phyloP scores from a whole-genome alignment of 1,140 invertebrate genomes.

The Zeugodacus cucurbitae region DNA sequence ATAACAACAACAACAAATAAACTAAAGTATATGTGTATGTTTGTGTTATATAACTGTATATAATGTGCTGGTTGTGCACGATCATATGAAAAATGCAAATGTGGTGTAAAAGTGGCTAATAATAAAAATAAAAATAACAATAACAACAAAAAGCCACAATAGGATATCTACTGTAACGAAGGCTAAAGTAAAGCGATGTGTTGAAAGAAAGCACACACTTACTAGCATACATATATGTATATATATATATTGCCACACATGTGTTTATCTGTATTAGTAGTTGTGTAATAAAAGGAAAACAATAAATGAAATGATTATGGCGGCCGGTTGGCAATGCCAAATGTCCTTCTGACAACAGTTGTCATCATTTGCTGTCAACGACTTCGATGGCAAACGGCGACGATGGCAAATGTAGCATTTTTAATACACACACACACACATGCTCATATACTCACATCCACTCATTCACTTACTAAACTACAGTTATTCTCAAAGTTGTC shows the following conservation, averaged over 20 bases:
- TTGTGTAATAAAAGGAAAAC: constrained; percentile 22
- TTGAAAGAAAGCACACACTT: neutral
- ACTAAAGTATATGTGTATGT: neutral
- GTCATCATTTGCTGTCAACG: constrained; percentile 37
- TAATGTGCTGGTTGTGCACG: neutral
- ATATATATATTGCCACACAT: neutral
- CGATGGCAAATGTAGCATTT: neutral
- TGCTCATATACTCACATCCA: neutral
- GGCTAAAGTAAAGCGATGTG: neutral
- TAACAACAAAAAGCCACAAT: neutral
- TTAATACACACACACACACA: neutral
- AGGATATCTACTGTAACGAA: neutral
- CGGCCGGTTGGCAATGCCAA: neutral
- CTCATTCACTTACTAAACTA: neutral
- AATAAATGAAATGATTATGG: constrained; percentile 35
- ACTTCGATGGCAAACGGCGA: neutral
- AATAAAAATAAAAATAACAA: neutral
- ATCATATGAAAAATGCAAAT: constrained; percentile 20
- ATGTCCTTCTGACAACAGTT: constrained; percentile 32
- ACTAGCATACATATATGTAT: neutral
- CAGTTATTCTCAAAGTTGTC: neutral
- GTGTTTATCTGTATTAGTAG: neutral
- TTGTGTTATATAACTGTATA: neutral
- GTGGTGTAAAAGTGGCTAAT: constrained; percentile 2
- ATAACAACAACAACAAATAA: neutral